Evolutionary conservation across 2,888 invertebrate genomes (phyloP).

Genomic region (Agriopis marginaria): DNA sequence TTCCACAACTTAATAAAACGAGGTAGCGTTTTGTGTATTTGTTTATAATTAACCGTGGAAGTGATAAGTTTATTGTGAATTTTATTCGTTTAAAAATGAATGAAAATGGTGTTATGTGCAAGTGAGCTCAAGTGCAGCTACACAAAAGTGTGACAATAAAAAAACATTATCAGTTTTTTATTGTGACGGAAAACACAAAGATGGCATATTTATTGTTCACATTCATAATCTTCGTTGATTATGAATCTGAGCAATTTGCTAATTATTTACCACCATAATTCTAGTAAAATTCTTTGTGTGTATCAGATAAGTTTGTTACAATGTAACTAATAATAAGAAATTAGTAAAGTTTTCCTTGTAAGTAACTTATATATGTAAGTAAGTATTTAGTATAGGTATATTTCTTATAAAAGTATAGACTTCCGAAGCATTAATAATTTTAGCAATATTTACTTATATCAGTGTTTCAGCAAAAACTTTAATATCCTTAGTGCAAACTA

Average conservation of each 20-base stretch:
- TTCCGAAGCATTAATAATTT: no score
- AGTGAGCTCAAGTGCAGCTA: slow-evolving; percentile 9
- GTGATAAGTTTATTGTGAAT: slow-evolving; percentile 31
- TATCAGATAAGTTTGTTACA: no score
- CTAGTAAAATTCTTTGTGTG: no score
- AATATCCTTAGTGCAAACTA: no score
- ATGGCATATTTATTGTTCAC: neutral
- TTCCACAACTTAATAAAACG: slow-evolving; percentile 82
- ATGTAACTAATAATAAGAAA: no score
- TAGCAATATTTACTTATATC: no score
- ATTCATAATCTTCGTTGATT: neutral
- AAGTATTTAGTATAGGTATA: no score
- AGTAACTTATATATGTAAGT: no score
- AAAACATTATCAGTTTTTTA: slow-evolving; percentile 12
- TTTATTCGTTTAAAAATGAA: slow-evolving; percentile 1
- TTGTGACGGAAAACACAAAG: neutral
- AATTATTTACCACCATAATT: no score
- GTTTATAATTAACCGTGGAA: slow-evolving; percentile 7
- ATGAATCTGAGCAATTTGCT: neutral
- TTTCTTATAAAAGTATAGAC: no score
- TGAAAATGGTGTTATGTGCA: neutral
- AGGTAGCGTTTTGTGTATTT: slow-evolving; percentile 69
- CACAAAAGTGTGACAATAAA: slow-evolving; percentile 1
- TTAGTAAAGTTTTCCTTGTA: no score
- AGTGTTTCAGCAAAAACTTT: no score